These are phyloP conservation scores for Petromus typicus DNA, from an alignment of 2,113 vertebrate genomes.

Conservation along the genomic window DNA sequence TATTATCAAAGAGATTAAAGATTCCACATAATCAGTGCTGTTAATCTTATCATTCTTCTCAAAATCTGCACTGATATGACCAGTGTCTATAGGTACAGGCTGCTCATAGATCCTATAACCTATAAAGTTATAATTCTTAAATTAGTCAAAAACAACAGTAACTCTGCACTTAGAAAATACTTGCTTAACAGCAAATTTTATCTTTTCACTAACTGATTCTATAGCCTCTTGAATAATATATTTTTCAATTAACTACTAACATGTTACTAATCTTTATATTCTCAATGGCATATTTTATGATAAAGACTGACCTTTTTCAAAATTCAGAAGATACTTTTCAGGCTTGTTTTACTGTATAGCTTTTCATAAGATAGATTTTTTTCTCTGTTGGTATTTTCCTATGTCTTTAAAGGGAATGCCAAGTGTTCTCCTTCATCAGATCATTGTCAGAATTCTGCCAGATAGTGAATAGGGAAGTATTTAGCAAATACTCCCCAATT, in stretches of 20 bases:
- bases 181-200: background rate
- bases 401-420: background rate
- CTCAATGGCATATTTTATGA: constrained; percentile 4
- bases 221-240: background rate
- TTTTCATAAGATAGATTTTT: constrained; percentile 4
- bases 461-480: background rate
- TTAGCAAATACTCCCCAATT: background rate
- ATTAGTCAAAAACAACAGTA: background rate
- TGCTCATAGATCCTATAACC: background rate
- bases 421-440: background rate
- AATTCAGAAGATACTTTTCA: background rate
- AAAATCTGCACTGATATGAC: background rate
- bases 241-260: background rate
- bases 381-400: background rate
- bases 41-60: background rate
- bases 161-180: background rate
- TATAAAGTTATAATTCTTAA: constrained; percentile 23
- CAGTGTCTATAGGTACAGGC: background rate
- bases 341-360: constrained; percentile 22
- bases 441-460: background rate
- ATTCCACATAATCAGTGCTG: background rate
- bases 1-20: background rate
- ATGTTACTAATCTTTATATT: constrained; percentile 7
- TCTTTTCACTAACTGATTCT: background rate
- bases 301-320: background rate